Evolutionary conservation across 2,888 invertebrate species (phyloP), one percentile per base, ranked within the genome.

Genomic region (Megalurothrips usitatus): DNA sequence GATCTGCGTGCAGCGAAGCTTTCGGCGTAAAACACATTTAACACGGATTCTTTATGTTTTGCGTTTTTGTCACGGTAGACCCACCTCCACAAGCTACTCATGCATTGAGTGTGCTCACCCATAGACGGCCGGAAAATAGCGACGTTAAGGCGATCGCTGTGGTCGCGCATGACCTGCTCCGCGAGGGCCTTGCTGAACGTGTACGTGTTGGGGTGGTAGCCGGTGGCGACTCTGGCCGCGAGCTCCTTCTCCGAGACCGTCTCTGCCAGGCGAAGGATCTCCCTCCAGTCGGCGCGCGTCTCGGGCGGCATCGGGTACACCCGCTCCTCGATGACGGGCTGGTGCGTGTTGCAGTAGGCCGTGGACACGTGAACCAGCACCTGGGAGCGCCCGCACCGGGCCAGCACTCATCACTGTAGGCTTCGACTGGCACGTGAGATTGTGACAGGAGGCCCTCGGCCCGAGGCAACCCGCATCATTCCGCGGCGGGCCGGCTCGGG

Each of bases 301-400:
- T 52, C 52, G 14, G 52, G 3, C 14, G 52, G 81, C 6, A 52
- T 52, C 0, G 93, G 92, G 85, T 96, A 95, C 79, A 96, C 88
- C 80, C 91, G 88, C 87, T 97, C 97, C 80, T 94, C 92, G 0
- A 96, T 92, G 0, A 90, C 89, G 17, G 91, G 88, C 63, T 91
- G 89, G 84, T 96, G 93, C 9, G 94, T 93, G 87, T 97, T 95
- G 10, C 94, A 92, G 86, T 95, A 97, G 0, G 96, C 94, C 0
- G 97, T 96, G 0, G 96, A 96, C 0, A 96, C 92, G 86, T 97
- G 96, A 0, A 96, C 88, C 14, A 95, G 87, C 0, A 90, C 91
- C 91, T 92, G 87, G n/a, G n/a, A n/a, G n/a, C n/a, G n/a, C n/a
- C n/a, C n/a, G n/a, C n/a, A n/a, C n/a, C n/a, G n/a, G n/a, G n/a